Evolutionary conservation across 53 echinoderm and acorn worm species (phyloP), one percentile per base, ranked within the genome.

Genomic region (Echinometra lucunter): DNA sequence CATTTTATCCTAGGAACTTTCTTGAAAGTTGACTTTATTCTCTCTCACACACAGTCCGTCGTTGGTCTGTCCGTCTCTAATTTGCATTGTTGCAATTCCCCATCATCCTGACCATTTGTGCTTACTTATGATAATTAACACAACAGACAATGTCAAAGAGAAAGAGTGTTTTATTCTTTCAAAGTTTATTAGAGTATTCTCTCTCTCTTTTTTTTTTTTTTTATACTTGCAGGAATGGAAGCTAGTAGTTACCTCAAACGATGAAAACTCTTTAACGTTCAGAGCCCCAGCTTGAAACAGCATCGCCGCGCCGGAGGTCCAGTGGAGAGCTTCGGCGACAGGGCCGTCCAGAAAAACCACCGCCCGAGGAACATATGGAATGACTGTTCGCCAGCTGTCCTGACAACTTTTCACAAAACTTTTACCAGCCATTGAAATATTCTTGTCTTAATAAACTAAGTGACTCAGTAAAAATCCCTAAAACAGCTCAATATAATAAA

Each of bases 161-260:
- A n/a, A n/a, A n/a, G n/a, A n/a, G n/a, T n/a, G n/a, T n/a, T n/a
- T n/a, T n/a, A 53, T 53, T 53, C 53, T 53, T 53, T 53, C 53
- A 53, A 0, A 53, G 8, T 53, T 53, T 0, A 53, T n/a, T n/a
- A n/a, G n/a, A n/a, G n/a, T n/a, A n/a, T 53, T n/a, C 8, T 53
- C 9, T 53, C 1, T 53, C 13, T 53, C 0, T 11, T 11, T 0
- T 9, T 11, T 53, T 11, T 1, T 9, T 9, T 0, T 4, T 53
- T 0, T 53, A 11, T 9, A 53, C 53, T 4, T 1, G 1, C 53
- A 53, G 53, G 53, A 53, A 53, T 53, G 53, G 13, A 53, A 53
- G 53, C 9, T n/a, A n/a, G n/a, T n/a, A n/a, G n/a, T n/a, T 60
- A 98, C 99, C 97, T 99, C 99, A 94, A 99, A 99, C 32, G 98